These are phyloP conservation scores for Pogonognathellus flavescens DNA, from an alignment of 1,140 invertebrate species.

Conservation along the genomic window DNA sequence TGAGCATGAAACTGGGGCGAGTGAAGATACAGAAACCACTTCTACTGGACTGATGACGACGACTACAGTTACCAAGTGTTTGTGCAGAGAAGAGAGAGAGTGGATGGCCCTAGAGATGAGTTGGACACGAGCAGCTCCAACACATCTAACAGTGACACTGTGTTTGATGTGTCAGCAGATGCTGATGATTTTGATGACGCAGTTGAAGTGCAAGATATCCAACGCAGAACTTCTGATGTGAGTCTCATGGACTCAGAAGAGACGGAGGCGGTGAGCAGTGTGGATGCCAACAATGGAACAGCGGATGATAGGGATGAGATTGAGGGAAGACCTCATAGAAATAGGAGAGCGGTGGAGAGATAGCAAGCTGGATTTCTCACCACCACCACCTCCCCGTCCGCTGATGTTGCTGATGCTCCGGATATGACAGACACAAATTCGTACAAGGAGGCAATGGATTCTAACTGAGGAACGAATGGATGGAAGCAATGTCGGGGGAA, in stretches of 20 bases:
- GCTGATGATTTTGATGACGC: too few species aligned
- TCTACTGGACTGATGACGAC: neutral
- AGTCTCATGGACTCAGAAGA: too few species aligned
- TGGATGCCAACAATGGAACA: neutral
- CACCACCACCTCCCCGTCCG: too few species aligned
- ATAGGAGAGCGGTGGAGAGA: neutral
- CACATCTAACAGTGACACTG: too few species aligned
- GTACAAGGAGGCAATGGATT: constrained; percentile 61
- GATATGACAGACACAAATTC: too few species aligned
- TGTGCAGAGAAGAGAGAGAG: neutral
- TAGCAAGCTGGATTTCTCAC: neutral
- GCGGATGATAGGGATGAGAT: neutral
- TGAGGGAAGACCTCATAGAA: neutral
- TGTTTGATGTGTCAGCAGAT: too few species aligned
- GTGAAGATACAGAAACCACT: neutral
- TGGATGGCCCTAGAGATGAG: neutral
- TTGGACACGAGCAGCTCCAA: neutral
- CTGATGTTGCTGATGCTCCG: too few species aligned
- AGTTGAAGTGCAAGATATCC: too few species aligned
- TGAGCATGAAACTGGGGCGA: neutral
- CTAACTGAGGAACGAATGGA: constrained; percentile 63
- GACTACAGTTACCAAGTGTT: neutral
- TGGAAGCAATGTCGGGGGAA: constrained; percentile 65
- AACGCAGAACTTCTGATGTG: too few species aligned
- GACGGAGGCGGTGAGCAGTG: neutral